Evolutionary conservation across 2,113 vertebrate species (phyloP).

Genomic region (Hoplias malabaricus): DNA sequence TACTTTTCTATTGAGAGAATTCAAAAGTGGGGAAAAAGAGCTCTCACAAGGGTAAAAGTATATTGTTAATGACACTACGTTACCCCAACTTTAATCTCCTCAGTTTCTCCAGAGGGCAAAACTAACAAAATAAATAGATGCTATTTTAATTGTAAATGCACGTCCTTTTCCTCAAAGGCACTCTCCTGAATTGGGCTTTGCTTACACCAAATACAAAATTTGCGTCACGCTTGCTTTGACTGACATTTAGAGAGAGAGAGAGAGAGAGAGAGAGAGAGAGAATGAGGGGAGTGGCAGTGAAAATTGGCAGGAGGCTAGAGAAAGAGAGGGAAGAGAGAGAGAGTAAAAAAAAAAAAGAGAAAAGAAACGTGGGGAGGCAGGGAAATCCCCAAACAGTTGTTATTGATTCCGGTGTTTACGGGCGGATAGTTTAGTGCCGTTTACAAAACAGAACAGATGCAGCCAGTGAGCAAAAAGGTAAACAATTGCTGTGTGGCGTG

Average conservation of each 20-base stretch:
- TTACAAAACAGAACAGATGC: slow-evolving; percentile 99
- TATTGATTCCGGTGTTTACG: slow-evolving; percentile 95
- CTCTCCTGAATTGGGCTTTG: background rate
- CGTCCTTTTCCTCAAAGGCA: slow-evolving; percentile 22
- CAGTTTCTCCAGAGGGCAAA: background rate
- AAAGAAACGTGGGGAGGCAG: slow-evolving; percentile 71
- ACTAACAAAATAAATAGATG: slow-evolving; percentile 3
- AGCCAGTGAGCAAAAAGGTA: slow-evolving; percentile 98
- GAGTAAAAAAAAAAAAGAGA: slow-evolving; percentile 55
- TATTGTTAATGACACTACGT: background rate
- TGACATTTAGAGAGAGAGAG: slow-evolving; percentile 66
- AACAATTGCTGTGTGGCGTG: slow-evolving; percentile 97
- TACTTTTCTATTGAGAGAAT: background rate
- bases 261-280: slow-evolving; percentile 56
- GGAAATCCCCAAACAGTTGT: slow-evolving; percentile 96
- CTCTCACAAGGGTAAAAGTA: background rate
- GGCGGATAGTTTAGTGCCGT: slow-evolving; percentile 93
- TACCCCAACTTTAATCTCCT: background rate
- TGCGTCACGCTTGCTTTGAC: slow-evolving; percentile 60
- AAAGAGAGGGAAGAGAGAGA: slow-evolving; percentile 57
- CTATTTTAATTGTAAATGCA: slow-evolving; percentile 12
- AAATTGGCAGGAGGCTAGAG: slow-evolving; percentile 36
- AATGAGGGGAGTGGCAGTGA: slow-evolving; percentile 57
- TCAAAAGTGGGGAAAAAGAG: background rate
- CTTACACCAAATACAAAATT: slow-evolving; percentile 16